Evolutionary conservation across 2,888 invertebrate genomes (phyloP).

Genomic region (Caenorhabditis becei): DNA sequence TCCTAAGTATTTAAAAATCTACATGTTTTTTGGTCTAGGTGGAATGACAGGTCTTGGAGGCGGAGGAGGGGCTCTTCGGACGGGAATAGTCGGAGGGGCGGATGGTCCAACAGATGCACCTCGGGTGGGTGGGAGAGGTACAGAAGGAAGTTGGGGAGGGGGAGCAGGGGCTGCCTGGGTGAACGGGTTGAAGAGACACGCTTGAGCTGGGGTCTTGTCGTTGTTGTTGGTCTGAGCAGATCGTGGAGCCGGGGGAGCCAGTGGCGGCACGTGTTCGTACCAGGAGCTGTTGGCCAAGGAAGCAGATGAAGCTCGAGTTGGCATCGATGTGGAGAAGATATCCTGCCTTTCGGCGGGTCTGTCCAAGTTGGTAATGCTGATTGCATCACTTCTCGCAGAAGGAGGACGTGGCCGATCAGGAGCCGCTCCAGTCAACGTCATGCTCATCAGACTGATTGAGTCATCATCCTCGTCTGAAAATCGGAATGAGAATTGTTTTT

Average conservation of each 20-base stretch:
- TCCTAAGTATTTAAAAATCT: slow-evolving; percentile 31
- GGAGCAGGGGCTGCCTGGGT: slow-evolving; percentile 45
- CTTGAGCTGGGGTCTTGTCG: slow-evolving; percentile 31
- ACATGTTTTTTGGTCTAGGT: slow-evolving; percentile 63
- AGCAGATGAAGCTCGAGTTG: slow-evolving; percentile 55
- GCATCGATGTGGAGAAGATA: slow-evolving; percentile 60
- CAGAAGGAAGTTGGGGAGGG: slow-evolving; percentile 31
- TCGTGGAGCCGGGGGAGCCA: slow-evolving; percentile 38
- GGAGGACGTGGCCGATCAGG: slow-evolving; percentile 70
- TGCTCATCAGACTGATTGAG: slow-evolving; percentile 34
- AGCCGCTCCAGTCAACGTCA: slow-evolving; percentile 35
- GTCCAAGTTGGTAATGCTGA: slow-evolving; percentile 62
- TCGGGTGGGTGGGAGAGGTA: slow-evolving; percentile 34
- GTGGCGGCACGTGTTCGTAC: slow-evolving; percentile 59
- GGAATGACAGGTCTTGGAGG: slow-evolving; percentile 68
- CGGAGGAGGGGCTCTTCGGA: slow-evolving; percentile 66
- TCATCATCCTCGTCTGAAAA: slow-evolving; percentile 63
- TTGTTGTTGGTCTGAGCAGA: slow-evolving; percentile 31
- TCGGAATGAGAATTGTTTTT: background rate
- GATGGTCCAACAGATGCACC: slow-evolving; percentile 22
- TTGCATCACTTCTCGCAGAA: slow-evolving; percentile 64
- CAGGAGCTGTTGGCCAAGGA: slow-evolving; percentile 53
- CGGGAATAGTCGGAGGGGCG: slow-evolving; percentile 48
- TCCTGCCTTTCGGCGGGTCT: slow-evolving; percentile 60
- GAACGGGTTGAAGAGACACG: slow-evolving; percentile 60